Evolutionary conservation across 1,140 invertebrate genomes (phyloP).

Genomic region (Doryteuthis pealeii): DNA sequence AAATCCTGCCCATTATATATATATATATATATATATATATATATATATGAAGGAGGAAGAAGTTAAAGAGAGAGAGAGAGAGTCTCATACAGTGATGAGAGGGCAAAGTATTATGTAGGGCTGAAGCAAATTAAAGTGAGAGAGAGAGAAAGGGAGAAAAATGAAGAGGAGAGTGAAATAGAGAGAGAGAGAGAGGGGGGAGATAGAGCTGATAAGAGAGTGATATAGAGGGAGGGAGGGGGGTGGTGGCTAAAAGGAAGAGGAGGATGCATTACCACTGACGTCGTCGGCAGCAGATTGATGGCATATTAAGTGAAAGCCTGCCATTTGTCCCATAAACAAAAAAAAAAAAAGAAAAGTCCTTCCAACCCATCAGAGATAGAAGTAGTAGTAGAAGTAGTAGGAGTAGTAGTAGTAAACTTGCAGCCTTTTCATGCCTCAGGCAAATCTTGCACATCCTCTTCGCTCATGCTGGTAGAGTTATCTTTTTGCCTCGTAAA

Average conservation of each 20-base stretch:
- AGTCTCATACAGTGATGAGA: too few species aligned
- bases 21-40: too few species aligned
- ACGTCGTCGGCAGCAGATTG: too few species aligned
- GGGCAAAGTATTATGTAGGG: not conserved
- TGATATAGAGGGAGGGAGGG: not conserved
- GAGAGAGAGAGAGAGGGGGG: not conserved
- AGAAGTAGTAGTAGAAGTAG: not conserved
- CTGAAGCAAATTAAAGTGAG: not conserved
- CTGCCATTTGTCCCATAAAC: not conserved
- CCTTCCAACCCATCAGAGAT: constrained; percentile 5
- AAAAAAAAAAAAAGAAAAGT: too few species aligned
- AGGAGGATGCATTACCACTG: not conserved
- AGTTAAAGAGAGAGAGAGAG: too few species aligned
- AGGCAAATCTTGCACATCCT: not conserved
- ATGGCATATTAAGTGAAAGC: not conserved
- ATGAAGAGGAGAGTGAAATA: not conserved
- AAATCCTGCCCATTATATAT: too few species aligned
- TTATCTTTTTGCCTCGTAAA: constrained; percentile 9
- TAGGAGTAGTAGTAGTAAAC: not conserved
- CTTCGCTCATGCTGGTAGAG: constrained; percentile 6
- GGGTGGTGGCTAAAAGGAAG: not conserved
- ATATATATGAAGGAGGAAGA: too few species aligned
- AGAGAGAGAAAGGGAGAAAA: not conserved
- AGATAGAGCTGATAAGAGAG: not conserved
- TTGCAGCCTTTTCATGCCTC: constrained; percentile 9